Conservation (phyloP, 2,113 vertebrate species). For the Percina caprodes region DNA sequence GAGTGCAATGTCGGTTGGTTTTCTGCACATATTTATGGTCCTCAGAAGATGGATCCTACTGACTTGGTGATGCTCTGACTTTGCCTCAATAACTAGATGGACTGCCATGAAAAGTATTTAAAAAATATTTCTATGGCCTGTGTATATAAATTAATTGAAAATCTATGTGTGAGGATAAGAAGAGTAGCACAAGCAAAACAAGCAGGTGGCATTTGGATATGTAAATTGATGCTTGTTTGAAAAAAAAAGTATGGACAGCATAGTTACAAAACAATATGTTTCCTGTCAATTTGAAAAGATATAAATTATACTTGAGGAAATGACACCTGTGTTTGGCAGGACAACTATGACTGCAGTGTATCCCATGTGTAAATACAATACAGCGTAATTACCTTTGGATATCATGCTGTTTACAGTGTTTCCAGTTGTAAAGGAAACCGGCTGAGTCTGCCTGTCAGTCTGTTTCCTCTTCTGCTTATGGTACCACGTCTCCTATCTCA, state of each 20-base stretch:
- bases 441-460: slow-evolving; percentile 39
- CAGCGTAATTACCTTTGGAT: slow-evolving; percentile 28
- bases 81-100: neutral
- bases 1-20: neutral
- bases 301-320: slow-evolving; percentile 1
- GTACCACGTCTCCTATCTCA: neutral
- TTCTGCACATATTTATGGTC: neutral
- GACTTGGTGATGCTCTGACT: neutral
- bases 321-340: neutral
- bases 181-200: neutral
- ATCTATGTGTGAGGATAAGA: neutral
- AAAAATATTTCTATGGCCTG: no score
- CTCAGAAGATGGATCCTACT: neutral
- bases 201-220: neutral
- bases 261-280: neutral
- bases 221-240: neutral
- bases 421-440: slow-evolving; percentile 40
- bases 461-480: slow-evolving; percentile 15
- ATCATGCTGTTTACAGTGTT: slow-evolving; percentile 24
- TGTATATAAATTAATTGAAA: neutral
- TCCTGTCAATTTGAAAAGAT: neutral
- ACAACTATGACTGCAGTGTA: neutral
- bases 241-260: neutral
- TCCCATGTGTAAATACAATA: slow-evolving; percentile 28
- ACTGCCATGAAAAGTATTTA: no score